Evolutionary conservation across 2,888 invertebrate genomes (phyloP), one percentile per base, ranked within the genome.

Genomic region (Helicoverpa assulta): DNA sequence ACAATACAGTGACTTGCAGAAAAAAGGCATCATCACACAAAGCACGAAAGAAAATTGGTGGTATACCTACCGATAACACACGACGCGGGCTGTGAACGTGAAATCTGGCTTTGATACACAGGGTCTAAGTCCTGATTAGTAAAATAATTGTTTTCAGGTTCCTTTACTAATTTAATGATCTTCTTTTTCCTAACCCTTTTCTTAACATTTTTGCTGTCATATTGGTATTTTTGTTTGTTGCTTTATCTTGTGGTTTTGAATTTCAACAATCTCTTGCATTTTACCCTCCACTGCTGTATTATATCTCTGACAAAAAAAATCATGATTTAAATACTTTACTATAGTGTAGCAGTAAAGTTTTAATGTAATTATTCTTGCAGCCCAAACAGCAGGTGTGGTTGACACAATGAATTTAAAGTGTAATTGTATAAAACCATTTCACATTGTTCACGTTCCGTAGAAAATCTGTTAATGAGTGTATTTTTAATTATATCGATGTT

Each of bases 331-430:
- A 51, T 72, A 58, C 73, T 19, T 57, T 55, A 56, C 12, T 37
- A 10, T 37, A 19, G 21, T 37, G 14, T 26, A 14, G 7, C 6
- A 16, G 33, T 29, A 33, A 16, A 73, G 1, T 61, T 75, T 73
- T 16, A 61, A 58, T 47, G 61, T 40, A 75, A 78, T 78, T 58
- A 73, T 33, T 66, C 21, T 61, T 19, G 63, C 18, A 14, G 51
- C n/a, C 51, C 78, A 66, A 72, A 73, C 58, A 78, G 37, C 79
- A 56, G 65, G 52, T 78, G 78, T 26, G 61, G 67, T 58, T 67
- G 73, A 47, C 61, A 58, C 29, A 54, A 61, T 57, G 40, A 66
- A 57, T 50, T 60, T 60, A 73, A 73, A 73, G 57, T 66, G 66
- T 66, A 43, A 66, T 73, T 33, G 53, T 66, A 53, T 73, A 50